Evolutionary conservation across 1,140 invertebrate species (phyloP).

Genomic region (Orchestia grillus): DNA sequence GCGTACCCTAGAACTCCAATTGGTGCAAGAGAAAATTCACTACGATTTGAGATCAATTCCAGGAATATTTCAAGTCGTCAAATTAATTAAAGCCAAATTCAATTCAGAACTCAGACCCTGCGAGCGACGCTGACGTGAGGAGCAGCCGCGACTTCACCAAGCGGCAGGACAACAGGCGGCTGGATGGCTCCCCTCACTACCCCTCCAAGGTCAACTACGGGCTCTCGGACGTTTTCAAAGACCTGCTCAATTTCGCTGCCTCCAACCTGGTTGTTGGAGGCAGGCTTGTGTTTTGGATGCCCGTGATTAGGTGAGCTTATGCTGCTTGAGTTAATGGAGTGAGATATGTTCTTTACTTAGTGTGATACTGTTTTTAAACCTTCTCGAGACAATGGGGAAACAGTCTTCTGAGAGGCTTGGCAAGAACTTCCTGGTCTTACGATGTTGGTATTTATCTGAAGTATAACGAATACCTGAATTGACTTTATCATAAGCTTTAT

Average conservation of each 20-base stretch:
- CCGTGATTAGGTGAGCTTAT: slow-evolving; percentile 75
- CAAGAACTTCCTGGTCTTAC: neutral
- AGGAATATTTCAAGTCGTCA: neutral
- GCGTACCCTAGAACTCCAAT: too few species aligned
- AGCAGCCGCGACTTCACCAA: slow-evolving; percentile 31
- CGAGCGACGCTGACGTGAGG: neutral
- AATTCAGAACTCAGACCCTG: neutral
- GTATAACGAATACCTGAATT: too few species aligned
- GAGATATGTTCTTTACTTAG: neutral
- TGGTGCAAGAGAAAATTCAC: too few species aligned
- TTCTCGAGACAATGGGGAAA: neutral
- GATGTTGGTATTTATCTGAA: too few species aligned
- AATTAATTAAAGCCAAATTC: neutral
- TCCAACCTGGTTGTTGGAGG: slow-evolving; percentile 82
- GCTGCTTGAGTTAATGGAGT: neutral
- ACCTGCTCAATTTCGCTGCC: slow-evolving; percentile 86
- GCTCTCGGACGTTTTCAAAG: slow-evolving; percentile 83
- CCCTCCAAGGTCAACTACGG: slow-evolving; percentile 91
- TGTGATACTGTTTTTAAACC: neutral
- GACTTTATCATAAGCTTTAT: neutral
- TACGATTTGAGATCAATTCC: neutral
- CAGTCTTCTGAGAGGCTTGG: neutral
- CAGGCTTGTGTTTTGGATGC: slow-evolving; percentile 92
- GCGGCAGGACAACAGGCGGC: slow-evolving; percentile 28
- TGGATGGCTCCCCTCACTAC: slow-evolving; percentile 75